Evolutionary conservation across 2,797 vertebrate species (phyloP).

Genomic region (Chelonia mydas): DNA sequence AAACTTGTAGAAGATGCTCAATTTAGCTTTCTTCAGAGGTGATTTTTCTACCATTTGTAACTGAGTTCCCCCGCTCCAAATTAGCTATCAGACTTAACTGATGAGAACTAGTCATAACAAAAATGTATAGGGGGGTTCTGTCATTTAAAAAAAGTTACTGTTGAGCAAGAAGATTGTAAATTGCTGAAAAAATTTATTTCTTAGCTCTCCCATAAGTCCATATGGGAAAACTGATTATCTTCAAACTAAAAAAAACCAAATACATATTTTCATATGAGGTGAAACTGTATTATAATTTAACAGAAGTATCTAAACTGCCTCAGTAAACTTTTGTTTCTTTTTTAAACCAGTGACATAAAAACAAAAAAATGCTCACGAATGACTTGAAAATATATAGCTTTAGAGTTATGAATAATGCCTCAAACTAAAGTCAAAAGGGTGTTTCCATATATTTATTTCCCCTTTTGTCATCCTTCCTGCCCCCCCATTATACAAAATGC

Average conservation of each 20-base stretch:
- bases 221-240: background rate
- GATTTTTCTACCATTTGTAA: background rate
- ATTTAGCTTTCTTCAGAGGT: background rate
- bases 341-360: background rate
- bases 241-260: background rate
- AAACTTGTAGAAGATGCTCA: background rate
- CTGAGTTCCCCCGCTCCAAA: background rate
- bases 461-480: background rate
- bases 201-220: background rate
- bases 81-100: background rate
- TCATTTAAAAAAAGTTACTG: background rate
- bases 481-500: background rate
- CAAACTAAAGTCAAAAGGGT: background rate
- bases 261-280: background rate
- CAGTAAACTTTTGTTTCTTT: background rate
- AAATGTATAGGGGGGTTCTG: background rate
- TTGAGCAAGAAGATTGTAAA: background rate
- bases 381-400: background rate
- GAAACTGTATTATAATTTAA: background rate
- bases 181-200: background rate
- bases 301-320: background rate
- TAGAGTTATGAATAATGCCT: background rate
- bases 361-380: background rate
- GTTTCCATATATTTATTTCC: background rate
- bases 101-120: background rate